Base-by-base conservation (phyloP, 53 echinoderm and acorn worm species). In the Glandiceps talaboti region DNA sequence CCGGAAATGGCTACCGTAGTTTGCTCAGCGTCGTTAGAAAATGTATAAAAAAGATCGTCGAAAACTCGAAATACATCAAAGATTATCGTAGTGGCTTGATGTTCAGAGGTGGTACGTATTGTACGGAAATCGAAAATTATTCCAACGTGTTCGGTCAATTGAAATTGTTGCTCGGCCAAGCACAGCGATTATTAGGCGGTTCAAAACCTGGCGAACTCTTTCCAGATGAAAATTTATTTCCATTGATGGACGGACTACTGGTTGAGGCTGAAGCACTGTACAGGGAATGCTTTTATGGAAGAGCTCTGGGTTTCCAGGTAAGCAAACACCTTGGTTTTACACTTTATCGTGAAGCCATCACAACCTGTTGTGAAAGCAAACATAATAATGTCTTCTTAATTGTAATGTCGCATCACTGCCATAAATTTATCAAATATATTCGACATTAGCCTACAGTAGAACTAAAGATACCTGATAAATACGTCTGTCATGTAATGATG, bases 301-400 rank as follows among this genome's bases (percentile, higher is more conserved):
- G 99, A 32, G 91, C 93, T 79, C 83, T 99, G 12, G 99, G 99
- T 0, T 99, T 99, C 73, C 99, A 99, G 99, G 99, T 94, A 80
- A 74, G 85, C 73, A 32, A 20, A 45, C 64, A 45, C n/a, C n/a
- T n/a, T n/a, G n/a, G n/a, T n/a, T n/a, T n/a, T n/a, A n/a, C n/a
- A n/a, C n/a, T n/a, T n/a, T n/a, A n/a, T n/a, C n/a, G n/a, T n/a
- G n/a, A n/a, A n/a, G n/a, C n/a, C n/a, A n/a, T n/a, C n/a, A n/a
- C n/a, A n/a, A n/a, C n/a, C n/a, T n/a, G n/a, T n/a, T n/a, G n/a
- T n/a, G n/a, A n/a, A n/a, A n/a, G n/a, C n/a, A n/a, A n/a, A n/a
- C n/a, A n/a, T n/a, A n/a, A 14, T 20, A 73, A 73, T 73, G 26
- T 73, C 14, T 73, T 73, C 26, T 73, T 73, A 73, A 73, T 73